Evolutionary conservation across 2,888 invertebrate species (phyloP).

Genomic region (Diplolepis rosae): DNA sequence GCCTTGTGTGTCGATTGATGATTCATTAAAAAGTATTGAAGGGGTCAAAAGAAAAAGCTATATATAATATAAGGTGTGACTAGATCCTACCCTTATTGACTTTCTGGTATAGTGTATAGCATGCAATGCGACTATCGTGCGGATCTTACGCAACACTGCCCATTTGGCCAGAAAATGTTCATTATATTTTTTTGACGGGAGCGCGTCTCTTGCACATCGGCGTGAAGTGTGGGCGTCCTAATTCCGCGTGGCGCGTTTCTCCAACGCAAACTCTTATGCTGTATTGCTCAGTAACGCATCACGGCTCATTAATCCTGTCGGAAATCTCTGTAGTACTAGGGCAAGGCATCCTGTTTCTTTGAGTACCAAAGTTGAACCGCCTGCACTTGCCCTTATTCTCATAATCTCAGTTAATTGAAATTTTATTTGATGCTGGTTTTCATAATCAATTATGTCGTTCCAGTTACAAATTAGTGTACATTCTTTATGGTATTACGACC

Average conservation of each 20-base stretch:
- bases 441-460: too few species aligned
- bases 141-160: constrained; percentile 55
- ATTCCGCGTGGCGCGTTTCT: constrained; percentile 45
- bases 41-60: neutral
- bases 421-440: neutral
- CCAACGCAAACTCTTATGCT: constrained; percentile 27
- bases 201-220: constrained; percentile 46
- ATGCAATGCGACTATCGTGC: neutral
- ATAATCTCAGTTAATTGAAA: neutral
- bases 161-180: constrained; percentile 62
- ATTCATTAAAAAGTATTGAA: constrained; percentile 1
- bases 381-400: constrained; percentile 14
- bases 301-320: constrained; percentile 20
- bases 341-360: constrained; percentile 13
- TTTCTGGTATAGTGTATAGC: too few species aligned
- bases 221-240: constrained; percentile 58
- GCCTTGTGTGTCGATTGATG: neutral
- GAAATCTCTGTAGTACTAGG: constrained; percentile 20
- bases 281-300: constrained; percentile 7
- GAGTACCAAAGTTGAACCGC: constrained; percentile 21
- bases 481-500: too few species aligned
- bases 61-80: constrained; percentile 18
- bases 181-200: constrained; percentile 58
- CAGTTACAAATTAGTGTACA: too few species aligned
- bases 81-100: neutral